Evolutionary conservation across 1,140 invertebrate genomes (phyloP).

Genomic region (Gonioctena quinquepunctata): DNA sequence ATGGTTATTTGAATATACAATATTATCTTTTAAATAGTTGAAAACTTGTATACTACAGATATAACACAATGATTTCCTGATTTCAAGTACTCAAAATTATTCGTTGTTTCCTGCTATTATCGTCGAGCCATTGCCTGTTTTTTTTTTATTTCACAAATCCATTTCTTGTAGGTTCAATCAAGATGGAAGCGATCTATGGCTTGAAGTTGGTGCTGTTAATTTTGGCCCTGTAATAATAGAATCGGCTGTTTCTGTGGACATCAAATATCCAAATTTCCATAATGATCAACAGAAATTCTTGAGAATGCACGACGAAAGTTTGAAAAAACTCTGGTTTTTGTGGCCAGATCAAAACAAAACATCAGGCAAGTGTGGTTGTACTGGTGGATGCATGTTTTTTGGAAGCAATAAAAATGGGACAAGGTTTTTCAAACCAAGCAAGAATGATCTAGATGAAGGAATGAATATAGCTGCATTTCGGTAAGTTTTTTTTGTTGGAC

Average conservation of each 20-base stretch:
- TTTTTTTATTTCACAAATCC: no score
- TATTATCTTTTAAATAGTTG: no score
- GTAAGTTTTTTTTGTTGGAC: no score
- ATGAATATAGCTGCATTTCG: constrained; percentile 79
- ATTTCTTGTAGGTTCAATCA: constrained; percentile 37
- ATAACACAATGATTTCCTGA: no score
- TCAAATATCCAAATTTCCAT: constrained; percentile 74
- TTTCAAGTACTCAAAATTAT: no score
- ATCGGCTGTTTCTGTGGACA: constrained; percentile 81
- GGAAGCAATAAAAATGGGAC: constrained; percentile 85
- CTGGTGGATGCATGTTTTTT: constrained; percentile 93
- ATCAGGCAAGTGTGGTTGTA: constrained; percentile 87
- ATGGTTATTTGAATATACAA: no score
- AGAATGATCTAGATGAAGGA: constrained; percentile 78
- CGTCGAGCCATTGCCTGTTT: no score
- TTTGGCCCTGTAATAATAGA: constrained; percentile 91
- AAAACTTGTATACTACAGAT: no score
- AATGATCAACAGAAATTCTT: constrained; percentile 83
- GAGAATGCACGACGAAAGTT: constrained; percentile 84
- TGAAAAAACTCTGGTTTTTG: constrained; percentile 91
- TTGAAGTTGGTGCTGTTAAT: constrained; percentile 89
- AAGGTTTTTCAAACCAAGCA: constrained; percentile 84
- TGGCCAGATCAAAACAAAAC: constrained; percentile 72
- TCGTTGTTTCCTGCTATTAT: no score
- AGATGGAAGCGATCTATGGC: constrained; percentile 76